phyloP scores from a whole-genome alignment of 2,888 invertebrate species.

The Apotomis turbidana region DNA sequence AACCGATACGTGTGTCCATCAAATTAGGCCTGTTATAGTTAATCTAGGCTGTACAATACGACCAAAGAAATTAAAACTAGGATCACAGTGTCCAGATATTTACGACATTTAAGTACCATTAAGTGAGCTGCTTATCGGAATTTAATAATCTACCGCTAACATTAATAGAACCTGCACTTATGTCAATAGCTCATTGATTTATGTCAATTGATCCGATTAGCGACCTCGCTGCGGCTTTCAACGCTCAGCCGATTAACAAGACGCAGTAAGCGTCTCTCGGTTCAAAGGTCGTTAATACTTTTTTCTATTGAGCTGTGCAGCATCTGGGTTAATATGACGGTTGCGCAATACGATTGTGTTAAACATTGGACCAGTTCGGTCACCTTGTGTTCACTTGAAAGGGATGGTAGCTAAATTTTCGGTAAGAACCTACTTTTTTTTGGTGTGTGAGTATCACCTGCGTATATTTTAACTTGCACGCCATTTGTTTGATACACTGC shows the following conservation, averaged over 20 bases:
- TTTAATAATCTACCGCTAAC: no score
- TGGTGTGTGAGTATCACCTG: no score
- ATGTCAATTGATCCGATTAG: constrained; percentile 36
- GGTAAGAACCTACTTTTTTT: no score
- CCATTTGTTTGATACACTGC: no score
- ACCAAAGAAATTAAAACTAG: no score
- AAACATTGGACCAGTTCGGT: constrained; percentile 35
- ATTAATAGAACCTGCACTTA: constrained; percentile 8
- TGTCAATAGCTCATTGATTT: constrained; percentile 24
- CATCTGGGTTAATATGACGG: constrained; percentile 38
- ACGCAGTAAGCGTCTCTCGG: background rate
- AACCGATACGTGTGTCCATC: no score
- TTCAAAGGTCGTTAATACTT: constrained; percentile 1
- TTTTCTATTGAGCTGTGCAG: constrained; percentile 2
- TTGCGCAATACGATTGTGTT: constrained; percentile 36
- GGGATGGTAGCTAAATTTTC: constrained; percentile 32
- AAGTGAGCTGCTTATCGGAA: background rate
- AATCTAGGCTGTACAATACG: no score
- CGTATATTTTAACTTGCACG: no score
- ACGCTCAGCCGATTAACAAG: background rate
- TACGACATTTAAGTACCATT: background rate
- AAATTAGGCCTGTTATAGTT: no score
- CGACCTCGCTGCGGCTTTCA: constrained; percentile 30
- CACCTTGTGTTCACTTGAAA: constrained; percentile 31
- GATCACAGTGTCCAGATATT: no score